These are phyloP conservation scores for Catharus minimus DNA, from an alignment of 2,113 vertebrate genomes.

Conservation along the genomic window DNA sequence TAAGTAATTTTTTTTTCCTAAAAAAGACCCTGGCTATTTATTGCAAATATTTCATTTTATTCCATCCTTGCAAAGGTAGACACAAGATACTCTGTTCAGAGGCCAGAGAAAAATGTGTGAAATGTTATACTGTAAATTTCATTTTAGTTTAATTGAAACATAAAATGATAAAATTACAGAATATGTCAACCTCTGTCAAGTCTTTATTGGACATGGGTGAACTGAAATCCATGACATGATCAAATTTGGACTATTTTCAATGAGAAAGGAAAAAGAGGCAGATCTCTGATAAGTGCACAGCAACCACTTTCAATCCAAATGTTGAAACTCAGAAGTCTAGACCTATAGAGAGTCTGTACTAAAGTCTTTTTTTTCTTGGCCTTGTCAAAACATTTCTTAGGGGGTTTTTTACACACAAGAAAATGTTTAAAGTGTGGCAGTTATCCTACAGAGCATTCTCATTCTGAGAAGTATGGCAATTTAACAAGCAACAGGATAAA, in stretches of 20 bases:
- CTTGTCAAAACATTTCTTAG: neutral
- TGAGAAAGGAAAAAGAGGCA: neutral
- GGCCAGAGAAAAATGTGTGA: neutral
- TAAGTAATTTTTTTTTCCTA: neutral
- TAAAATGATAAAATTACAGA: conserved; percentile 3
- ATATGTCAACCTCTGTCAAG: neutral
- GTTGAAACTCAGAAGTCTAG: neutral
- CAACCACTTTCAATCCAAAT: neutral
- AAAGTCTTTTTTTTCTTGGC: neutral
- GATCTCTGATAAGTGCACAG: neutral
- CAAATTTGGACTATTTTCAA: neutral
- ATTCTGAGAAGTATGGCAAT: neutral
- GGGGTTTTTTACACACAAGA: neutral
- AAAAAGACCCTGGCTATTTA: neutral
- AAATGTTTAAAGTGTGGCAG: neutral
- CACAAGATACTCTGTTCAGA: neutral
- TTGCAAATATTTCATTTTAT: neutral
- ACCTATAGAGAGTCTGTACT: neutral
- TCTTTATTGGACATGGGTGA: neutral
- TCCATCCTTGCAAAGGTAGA: neutral
- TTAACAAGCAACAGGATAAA: neutral
- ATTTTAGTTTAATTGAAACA: conserved; percentile 34
- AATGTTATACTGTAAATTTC: conserved; percentile 5
- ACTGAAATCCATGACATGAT: neutral
- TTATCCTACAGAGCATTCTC: neutral